Evolutionary conservation across 2,888 invertebrate genomes (phyloP).

Genomic region (Apantesis nais): DNA sequence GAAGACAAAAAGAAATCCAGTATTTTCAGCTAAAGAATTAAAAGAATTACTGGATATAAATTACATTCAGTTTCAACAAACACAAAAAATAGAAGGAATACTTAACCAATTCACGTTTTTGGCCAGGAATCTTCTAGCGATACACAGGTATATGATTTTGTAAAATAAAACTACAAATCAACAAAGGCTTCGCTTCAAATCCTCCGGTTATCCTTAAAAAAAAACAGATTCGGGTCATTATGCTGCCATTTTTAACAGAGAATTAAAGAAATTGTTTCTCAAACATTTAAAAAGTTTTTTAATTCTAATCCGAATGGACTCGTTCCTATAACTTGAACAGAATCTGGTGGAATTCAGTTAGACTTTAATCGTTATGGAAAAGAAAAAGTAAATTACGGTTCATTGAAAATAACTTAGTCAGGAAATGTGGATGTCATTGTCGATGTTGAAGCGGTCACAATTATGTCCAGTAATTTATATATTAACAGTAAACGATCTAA

Average conservation of each 20-base stretch:
- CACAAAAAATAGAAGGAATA: conserved; percentile 28
- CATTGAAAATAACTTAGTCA: conserved; percentile 64
- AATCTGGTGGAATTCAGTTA: conserved; percentile 60
- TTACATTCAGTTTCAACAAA: conserved; percentile 31
- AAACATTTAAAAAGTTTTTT: conserved; percentile 60
- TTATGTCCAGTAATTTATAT: conserved; percentile 32
- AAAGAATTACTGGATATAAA: conserved; percentile 46
- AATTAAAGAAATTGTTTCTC: conserved; percentile 59
- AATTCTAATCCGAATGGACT: conserved; percentile 45
- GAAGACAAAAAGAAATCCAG: conserved; percentile 19
- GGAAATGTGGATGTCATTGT: conserved; percentile 63
- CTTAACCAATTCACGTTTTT: conserved; percentile 25
- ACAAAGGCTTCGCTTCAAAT: conserved; percentile 40
- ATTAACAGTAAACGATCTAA: conserved; percentile 12
- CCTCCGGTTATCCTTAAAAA: conserved; percentile 51
- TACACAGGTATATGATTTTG: conserved; percentile 52
- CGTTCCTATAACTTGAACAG: conserved; percentile 55
- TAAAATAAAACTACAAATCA: conserved; percentile 46
- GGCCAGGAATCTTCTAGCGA: conserved; percentile 55
- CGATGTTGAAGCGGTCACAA: conserved; percentile 49
- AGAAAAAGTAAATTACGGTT: conserved; percentile 47
- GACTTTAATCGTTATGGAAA: conserved; percentile 47
- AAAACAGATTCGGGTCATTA: conserved; percentile 61
- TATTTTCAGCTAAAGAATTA: conserved; percentile 43
- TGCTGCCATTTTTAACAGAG: conserved; percentile 58